These are phyloP conservation scores for Clivina fossor DNA, from an alignment of 2,888 invertebrate species.

Conservation along the genomic window DNA sequence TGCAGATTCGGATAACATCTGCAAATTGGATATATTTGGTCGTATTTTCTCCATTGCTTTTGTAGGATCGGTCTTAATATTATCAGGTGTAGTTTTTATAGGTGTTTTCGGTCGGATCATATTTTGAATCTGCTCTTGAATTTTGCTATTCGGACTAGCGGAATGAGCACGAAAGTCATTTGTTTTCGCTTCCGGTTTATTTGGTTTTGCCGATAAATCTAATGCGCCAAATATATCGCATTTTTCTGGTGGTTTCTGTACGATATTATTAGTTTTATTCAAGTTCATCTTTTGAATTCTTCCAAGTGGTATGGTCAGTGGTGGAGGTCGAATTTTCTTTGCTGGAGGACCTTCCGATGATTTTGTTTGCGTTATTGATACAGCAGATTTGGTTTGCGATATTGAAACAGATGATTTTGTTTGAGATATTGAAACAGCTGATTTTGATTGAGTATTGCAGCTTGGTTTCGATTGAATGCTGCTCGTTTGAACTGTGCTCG, in stretches of 20 bases:
- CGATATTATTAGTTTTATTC: slow-evolving; percentile 45
- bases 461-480: slow-evolving; percentile 25
- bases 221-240: slow-evolving; percentile 58
- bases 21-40: slow-evolving; percentile 55
- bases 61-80: slow-evolving; percentile 10
- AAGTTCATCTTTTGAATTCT: slow-evolving; percentile 51
- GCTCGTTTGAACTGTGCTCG: slow-evolving; percentile 17
- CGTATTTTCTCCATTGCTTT: slow-evolving; percentile 13
- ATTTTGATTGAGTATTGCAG: slow-evolving; percentile 23
- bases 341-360: slow-evolving; percentile 39
- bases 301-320: slow-evolving; percentile 58
- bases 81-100: slow-evolving; percentile 8
- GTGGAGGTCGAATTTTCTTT: slow-evolving; percentile 54
- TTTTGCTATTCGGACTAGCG: slow-evolving; percentile 24
- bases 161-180: slow-evolving; percentile 17
- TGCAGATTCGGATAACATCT: slow-evolving; percentile 54
- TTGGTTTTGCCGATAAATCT: slow-evolving; percentile 45
- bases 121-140: slow-evolving; percentile 12
- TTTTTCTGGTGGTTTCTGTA: slow-evolving; percentile 48
- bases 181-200: slow-evolving; percentile 34
- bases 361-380: slow-evolving; percentile 10
- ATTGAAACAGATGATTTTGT: slow-evolving; percentile 33
- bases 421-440: slow-evolving; percentile 10
- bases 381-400: slow-evolving; percentile 26
- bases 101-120: slow-evolving; percentile 23